Evolutionary conservation across 2,797 vertebrate genomes (phyloP).

Genomic region (Megalops cyprinoides): DNA sequence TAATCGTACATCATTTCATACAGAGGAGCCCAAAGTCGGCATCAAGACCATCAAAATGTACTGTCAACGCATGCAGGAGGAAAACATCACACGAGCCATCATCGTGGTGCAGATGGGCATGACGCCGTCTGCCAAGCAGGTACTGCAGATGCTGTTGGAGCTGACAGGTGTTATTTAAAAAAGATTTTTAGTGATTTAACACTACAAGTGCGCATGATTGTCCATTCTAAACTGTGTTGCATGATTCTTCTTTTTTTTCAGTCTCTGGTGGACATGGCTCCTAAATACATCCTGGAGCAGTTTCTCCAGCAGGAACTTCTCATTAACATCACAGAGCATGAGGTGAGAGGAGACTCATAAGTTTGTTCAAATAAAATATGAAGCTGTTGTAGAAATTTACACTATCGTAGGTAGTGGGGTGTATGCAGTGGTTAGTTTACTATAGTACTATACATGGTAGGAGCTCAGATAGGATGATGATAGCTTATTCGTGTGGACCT

Average conservation of each 20-base stretch:
- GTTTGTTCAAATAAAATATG: not conserved
- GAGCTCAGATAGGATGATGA: too few species aligned
- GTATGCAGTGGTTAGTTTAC: too few species aligned
- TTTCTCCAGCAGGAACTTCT: conserved; percentile 96
- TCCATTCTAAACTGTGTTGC: not conserved
- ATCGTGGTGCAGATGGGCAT: conserved; percentile 98
- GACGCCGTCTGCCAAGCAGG: conserved; percentile 97
- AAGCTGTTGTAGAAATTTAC: too few species aligned
- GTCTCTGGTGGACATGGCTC: conserved; percentile 97
- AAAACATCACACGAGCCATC: conserved; percentile 94
- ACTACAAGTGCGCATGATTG: too few species aligned
- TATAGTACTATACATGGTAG: too few species aligned
- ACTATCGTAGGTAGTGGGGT: too few species aligned
- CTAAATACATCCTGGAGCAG: conserved; percentile 96
- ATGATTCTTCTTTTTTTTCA: conserved; percentile 50
- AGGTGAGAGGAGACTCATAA: conserved; percentile 72
- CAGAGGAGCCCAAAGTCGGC: conserved; percentile 98
- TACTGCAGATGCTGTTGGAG: conserved; percentile 43
- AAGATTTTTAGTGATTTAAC: too few species aligned
- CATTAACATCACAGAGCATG: conserved; percentile 97
- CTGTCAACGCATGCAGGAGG: conserved; percentile 97
- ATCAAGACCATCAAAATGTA: conserved; percentile 99
- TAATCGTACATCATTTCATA: accelerated
- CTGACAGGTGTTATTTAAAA: not conserved
- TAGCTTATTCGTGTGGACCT: too few species aligned